phyloP scores from a whole-genome alignment of 2,113 vertebrate species.

The Seriola aureovittata region DNA sequence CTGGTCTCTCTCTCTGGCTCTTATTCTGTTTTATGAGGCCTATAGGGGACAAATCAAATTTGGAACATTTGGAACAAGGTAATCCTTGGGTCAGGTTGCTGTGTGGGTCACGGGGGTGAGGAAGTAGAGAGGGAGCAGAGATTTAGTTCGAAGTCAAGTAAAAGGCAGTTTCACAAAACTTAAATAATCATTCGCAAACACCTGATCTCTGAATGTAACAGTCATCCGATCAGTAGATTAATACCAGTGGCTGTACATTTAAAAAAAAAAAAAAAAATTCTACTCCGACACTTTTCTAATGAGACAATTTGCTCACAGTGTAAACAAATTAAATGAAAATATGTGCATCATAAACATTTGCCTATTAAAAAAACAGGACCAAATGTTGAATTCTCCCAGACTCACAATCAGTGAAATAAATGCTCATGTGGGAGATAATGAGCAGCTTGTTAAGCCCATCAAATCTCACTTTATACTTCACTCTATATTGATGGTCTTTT shows the following conservation, averaged over 20 bases:
- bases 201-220: neutral
- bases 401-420: slow-evolving; percentile 25
- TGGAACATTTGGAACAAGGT: slow-evolving; percentile 44
- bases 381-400: slow-evolving; percentile 17
- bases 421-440: slow-evolving; percentile 36
- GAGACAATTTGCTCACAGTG: slow-evolving; percentile 15
- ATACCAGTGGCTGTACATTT: neutral
- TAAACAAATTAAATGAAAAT: slow-evolving; percentile 40
- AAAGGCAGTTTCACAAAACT: neutral
- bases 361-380: neutral
- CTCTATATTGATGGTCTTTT: too few species aligned
- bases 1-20: slow-evolving; percentile 22
- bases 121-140: neutral
- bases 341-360: slow-evolving; percentile 41
- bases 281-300: slow-evolving; percentile 17
- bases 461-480: neutral
- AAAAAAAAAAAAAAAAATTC: too few species aligned
- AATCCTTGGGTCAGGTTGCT: slow-evolving; percentile 25
- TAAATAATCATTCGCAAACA: neutral
- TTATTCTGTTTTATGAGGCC: slow-evolving; percentile 47
- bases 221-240: neutral
- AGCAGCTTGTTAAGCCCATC: slow-evolving; percentile 6
- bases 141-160: slow-evolving; percentile 1
- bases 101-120: neutral
- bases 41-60: slow-evolving; percentile 48